Evolutionary conservation across 2,888 invertebrate genomes (phyloP).

Genomic region (Agrilus mali): DNA sequence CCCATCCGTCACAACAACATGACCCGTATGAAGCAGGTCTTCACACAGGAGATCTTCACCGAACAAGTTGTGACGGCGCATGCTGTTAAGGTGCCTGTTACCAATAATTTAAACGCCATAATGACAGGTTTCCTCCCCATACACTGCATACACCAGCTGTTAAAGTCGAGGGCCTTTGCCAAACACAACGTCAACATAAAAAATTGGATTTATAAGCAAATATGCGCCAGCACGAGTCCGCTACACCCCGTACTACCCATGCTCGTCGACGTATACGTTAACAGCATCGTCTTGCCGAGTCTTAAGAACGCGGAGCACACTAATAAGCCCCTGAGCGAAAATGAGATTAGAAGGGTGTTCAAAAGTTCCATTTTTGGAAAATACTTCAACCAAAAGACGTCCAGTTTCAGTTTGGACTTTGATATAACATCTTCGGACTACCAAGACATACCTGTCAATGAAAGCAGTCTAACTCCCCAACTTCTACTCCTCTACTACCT

Average conservation of each 20-base stretch:
- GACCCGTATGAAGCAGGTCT: slow-evolving; percentile 81
- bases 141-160: slow-evolving; percentile 89
- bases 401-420: slow-evolving; percentile 44
- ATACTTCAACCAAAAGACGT: slow-evolving; percentile 50
- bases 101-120: slow-evolving; percentile 73
- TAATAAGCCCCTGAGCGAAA: slow-evolving; percentile 84
- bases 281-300: slow-evolving; percentile 68
- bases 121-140: slow-evolving; percentile 88
- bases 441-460: slow-evolving; percentile 43
- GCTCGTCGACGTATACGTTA: slow-evolving; percentile 88
- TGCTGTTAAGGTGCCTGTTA: slow-evolving; percentile 93
- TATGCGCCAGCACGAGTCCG: slow-evolving; percentile 78
- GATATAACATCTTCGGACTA: slow-evolving; percentile 29
- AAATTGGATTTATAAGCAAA: slow-evolving; percentile 92
- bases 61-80: slow-evolving; percentile 94
- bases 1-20: slow-evolving; percentile 77
- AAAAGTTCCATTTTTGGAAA: slow-evolving; percentile 63
- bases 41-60: slow-evolving; percentile 93
- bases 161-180: slow-evolving; percentile 88
- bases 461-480: slow-evolving; percentile 70
- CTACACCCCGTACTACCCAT: slow-evolving; percentile 88
- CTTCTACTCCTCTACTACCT: slow-evolving; percentile 83
- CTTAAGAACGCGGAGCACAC: slow-evolving; percentile 62
- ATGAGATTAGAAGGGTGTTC: slow-evolving; percentile 76
- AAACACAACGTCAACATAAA: slow-evolving; percentile 94